A percentile compares a stretch with the other conserved stretches of the same genome.
Evolutionary conservation across 2,797 vertebrate species (phyloP).

Genomic region (Aldrovandia affinis): DNA sequence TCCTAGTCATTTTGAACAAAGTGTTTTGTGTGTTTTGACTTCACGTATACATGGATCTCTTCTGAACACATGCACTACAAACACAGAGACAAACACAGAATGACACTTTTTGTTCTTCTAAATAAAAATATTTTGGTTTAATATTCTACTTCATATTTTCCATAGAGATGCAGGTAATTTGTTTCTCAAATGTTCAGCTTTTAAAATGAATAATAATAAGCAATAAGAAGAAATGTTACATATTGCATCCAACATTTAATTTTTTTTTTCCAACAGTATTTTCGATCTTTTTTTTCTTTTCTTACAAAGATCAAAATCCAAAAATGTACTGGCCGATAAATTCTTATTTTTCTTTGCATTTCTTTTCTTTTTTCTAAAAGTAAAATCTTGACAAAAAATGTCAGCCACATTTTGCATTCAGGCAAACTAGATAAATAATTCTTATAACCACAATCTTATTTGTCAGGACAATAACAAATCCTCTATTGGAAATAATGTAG

Average conservation of each 20-base stretch:
- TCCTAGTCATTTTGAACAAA: not conserved
- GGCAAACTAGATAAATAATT: constrained; percentile 18
- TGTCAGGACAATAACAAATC: constrained; percentile 19
- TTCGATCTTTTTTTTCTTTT: not conserved
- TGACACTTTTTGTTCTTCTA: constrained; percentile 18
- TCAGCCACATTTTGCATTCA: constrained; percentile 10
- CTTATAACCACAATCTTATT: constrained; percentile 30
- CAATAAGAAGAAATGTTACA: constrained; percentile 9
- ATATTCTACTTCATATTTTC: constrained; percentile 19
- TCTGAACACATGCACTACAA: not conserved
- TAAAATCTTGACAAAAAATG: constrained; percentile 12
- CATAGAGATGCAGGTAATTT: constrained; percentile 16
- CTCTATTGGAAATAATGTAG: constrained; percentile 81
- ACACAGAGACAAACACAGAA: constrained; percentile 1
- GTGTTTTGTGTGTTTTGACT: not conserved
- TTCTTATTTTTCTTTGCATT: not conserved
- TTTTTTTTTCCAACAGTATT: constrained; percentile 15
- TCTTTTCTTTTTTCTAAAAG: constrained; percentile 17
- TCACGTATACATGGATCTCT: not conserved
- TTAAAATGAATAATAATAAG: constrained; percentile 6
- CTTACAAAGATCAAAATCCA: constrained; percentile 16
- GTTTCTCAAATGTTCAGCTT: constrained; percentile 8
- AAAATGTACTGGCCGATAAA: constrained; percentile 9
- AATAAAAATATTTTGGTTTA: constrained; percentile 21
- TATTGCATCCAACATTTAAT: constrained; percentile 19